Evolutionary conservation across 2,113 vertebrate species (phyloP).

Genomic region (Dicaeum eximium): DNA sequence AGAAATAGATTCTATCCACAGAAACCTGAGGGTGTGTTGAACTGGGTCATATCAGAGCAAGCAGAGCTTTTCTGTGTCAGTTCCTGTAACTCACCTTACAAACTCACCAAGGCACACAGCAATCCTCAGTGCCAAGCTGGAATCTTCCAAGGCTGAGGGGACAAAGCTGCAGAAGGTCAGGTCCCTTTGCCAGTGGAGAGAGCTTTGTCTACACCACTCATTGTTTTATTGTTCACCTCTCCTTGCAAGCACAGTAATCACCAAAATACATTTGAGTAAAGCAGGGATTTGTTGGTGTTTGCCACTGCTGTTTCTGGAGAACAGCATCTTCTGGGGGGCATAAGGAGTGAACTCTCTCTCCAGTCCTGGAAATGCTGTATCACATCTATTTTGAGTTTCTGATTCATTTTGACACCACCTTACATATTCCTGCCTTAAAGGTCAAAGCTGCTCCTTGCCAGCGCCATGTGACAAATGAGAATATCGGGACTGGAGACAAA

Average conservation of each 20-base stretch:
- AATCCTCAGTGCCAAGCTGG: not conserved
- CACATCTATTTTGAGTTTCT: not conserved
- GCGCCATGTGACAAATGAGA: not conserved
- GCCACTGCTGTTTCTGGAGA: not conserved
- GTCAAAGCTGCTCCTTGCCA: constrained; percentile 18
- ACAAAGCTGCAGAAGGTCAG: not conserved
- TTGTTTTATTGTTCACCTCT: not conserved
- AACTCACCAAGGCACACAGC: not conserved
- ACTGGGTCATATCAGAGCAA: not conserved
- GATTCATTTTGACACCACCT: constrained; percentile 36
- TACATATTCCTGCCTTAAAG: constrained; percentile 36
- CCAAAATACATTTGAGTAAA: not conserved
- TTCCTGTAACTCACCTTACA: not conserved
- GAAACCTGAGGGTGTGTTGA: not conserved
- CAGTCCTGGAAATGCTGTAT: not conserved
- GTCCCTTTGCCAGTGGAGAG: not conserved
- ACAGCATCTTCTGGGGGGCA: not conserved
- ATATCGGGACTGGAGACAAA: not conserved
- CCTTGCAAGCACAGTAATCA: not conserved
- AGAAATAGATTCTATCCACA: not conserved
- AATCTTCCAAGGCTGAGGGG: not conserved
- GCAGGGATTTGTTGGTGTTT: not conserved
- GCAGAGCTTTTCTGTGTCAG: not conserved
- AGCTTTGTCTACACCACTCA: not conserved
- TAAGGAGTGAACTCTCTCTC: not conserved